phyloP scores from a whole-genome alignment of 2,797 vertebrate species.

The Champsocephalus gunnari region DNA sequence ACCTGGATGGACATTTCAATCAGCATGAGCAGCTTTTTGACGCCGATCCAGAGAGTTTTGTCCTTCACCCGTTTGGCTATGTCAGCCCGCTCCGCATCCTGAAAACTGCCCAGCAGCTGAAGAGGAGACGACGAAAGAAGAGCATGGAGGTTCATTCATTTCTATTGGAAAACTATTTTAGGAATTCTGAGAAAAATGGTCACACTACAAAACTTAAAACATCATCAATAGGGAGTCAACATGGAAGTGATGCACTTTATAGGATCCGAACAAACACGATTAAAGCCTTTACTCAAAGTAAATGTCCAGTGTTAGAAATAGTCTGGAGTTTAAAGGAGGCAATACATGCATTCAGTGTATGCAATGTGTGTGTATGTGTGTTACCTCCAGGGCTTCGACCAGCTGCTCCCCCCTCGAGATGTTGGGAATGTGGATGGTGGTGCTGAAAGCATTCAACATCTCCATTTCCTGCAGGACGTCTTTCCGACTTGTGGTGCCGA shows the following conservation, averaged over 20 bases:
- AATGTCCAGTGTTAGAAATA: not conserved
- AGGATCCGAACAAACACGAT: not conserved
- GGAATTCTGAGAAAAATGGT: too few relatives aligned
- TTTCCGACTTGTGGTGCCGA: conserved; percentile 95
- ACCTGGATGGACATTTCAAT: conserved; percentile 98
- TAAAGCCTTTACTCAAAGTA: not conserved
- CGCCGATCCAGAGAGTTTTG: conserved; percentile 90
- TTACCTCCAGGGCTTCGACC: conserved; percentile 92
- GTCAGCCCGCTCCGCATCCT: conserved; percentile 89
- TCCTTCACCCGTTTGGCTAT: conserved; percentile 90
- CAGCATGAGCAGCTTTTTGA: conserved; percentile 97
- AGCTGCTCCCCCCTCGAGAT: conserved; percentile 91
- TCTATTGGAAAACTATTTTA: not conserved
- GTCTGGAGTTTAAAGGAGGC: not conserved
- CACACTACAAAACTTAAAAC: too few relatives aligned
- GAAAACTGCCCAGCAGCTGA: conserved; percentile 94
- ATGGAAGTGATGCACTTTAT: not conserved
- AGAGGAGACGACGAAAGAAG: not conserved
- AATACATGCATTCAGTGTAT: not conserved
- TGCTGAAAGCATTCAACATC: conserved; percentile 96
- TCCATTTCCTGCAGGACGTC: conserved; percentile 97
- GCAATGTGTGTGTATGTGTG: not conserved
- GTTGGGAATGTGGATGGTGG: conserved; percentile 93
- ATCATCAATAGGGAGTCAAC: not conserved
- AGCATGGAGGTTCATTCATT: not conserved